phyloP scores from a whole-genome alignment of 2,797 vertebrate genomes.

The Ptychobarbus kaznakovi region DNA sequence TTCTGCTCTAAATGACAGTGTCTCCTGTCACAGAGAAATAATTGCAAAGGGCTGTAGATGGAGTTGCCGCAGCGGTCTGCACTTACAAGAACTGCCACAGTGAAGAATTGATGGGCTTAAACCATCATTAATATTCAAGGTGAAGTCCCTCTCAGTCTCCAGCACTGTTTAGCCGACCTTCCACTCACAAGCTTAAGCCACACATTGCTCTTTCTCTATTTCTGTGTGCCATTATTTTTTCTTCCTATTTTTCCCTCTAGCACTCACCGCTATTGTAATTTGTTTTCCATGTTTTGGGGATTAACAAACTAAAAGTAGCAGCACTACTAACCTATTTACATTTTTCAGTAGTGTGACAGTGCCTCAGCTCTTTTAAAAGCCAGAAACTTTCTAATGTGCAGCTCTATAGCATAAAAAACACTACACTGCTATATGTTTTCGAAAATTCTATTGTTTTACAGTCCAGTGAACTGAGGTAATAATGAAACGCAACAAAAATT shows the following conservation, averaged over 20 bases:
- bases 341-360: slow-evolving; percentile 3
- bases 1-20: slow-evolving; percentile 55
- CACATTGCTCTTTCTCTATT: neutral
- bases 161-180: slow-evolving; percentile 39
- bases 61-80: slow-evolving; percentile 47
- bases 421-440: neutral
- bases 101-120: slow-evolving; percentile 52
- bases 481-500: neutral
- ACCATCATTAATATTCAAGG: slow-evolving; percentile 63
- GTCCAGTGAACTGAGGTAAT: neutral
- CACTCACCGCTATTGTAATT: neutral
- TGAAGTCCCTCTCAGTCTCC: slow-evolving; percentile 57
- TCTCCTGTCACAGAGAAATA: slow-evolving; percentile 60
- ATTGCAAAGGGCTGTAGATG: slow-evolving; percentile 53
- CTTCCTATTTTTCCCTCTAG: neutral
- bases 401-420: neutral
- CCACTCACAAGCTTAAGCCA: slow-evolving; percentile 40
- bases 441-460: neutral
- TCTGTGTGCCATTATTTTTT: neutral
- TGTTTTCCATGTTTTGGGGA: neutral
- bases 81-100: slow-evolving; percentile 51
- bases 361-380: neutral
- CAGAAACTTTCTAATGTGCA: neutral
- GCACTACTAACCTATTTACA: slow-evolving; percentile 1
- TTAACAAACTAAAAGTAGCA: neutral